Base-by-base conservation (phyloP, 30 jellyfish, hydroid and myxozoan genomes). In the Aurelia aurita complex sp. Pacific region DNA sequence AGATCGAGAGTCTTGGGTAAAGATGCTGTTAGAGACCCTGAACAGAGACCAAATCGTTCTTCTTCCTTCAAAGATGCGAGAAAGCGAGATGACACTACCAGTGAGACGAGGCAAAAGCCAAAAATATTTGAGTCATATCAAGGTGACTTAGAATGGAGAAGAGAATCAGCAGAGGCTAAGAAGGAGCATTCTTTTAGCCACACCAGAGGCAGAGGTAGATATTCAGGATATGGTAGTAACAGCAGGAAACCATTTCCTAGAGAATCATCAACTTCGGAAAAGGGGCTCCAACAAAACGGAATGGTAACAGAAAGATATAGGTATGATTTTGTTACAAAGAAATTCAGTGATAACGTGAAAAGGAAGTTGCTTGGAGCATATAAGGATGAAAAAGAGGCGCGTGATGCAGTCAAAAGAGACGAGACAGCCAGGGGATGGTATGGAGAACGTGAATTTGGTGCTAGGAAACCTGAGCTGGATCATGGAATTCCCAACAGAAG, bases 71-170 rank as follows among this genome's bases (percentile, higher is more conserved):
- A 18, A 43, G 5, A 40, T 7, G 53, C 3, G 65, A 23, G 40
- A 75, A 57, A 33, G 6, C 59, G 61, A 18, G 23, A 9, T 50
- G 61, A 6, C 35, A 19, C 35, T 33, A 32, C 29, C 6, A 13
- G 17, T 50, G 71, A 53, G 4, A 9, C 36, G 3, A 53, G 38
- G 17, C 43, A 18, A 1, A 59, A 36, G 43, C 74, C 19, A 23
- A 19, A 23, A 29, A 38, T 4, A 13, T 38, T 14, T 53, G 17
- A 66, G 50, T 46, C 80, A 10, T 64, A 67, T 50, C 73, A 64
- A 10, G 80, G 69, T 51, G 73, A 65, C 10, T 29, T 65, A 35
- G 73, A 79, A 34, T 79, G 89, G 89, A 65, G 80, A 65, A 46
- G 62, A 33, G 89, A 79, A 57, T 53, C 89, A 15, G 81, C 75